phyloP scores from a whole-genome alignment of 2,888 invertebrate genomes.

The Catocala fraxini region DNA sequence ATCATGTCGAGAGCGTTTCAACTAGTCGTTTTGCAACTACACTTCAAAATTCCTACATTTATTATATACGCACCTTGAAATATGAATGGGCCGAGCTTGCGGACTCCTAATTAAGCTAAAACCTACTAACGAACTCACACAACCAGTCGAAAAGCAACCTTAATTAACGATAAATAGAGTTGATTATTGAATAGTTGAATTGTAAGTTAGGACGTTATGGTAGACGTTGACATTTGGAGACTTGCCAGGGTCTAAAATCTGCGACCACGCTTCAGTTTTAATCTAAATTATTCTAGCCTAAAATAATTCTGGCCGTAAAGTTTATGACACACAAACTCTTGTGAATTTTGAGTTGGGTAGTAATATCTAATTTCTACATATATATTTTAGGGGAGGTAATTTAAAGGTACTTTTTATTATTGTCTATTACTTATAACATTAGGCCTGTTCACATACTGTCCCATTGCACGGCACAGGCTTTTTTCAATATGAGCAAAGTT shows the following conservation, averaged over 20 bases:
- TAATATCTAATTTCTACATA: background rate
- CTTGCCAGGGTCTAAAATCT: slow-evolving; percentile 51
- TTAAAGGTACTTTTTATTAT: no score
- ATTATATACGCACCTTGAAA: slow-evolving; percentile 48
- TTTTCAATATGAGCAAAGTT: no score
- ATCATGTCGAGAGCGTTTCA: slow-evolving; percentile 26
- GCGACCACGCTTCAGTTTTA: slow-evolving; percentile 48
- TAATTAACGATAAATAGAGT: background rate
- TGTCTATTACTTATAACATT: no score
- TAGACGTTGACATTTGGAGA: slow-evolving; percentile 34
- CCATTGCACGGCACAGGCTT: no score
- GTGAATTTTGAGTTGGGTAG: slow-evolving; percentile 39
- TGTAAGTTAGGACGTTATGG: slow-evolving; percentile 11
- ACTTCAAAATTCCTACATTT: slow-evolving; percentile 43
- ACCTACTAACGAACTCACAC: slow-evolving; percentile 5
- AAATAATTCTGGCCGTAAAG: slow-evolving; percentile 45
- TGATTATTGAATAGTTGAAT: background rate
- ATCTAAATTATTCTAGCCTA: slow-evolving; percentile 52
- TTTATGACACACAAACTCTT: slow-evolving; percentile 49
- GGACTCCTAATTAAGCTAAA: slow-evolving; percentile 29
- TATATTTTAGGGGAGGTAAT: no score
- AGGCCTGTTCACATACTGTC: no score
- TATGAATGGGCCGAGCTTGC: slow-evolving; percentile 39
- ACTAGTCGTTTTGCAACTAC: slow-evolving; percentile 33
- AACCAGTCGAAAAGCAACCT: background rate